Percentiles rank a stretch among this genome's conserved stretches.
Conservation (phyloP, 2,113 vertebrate genomes). For the Indicator maculatus region DNA sequence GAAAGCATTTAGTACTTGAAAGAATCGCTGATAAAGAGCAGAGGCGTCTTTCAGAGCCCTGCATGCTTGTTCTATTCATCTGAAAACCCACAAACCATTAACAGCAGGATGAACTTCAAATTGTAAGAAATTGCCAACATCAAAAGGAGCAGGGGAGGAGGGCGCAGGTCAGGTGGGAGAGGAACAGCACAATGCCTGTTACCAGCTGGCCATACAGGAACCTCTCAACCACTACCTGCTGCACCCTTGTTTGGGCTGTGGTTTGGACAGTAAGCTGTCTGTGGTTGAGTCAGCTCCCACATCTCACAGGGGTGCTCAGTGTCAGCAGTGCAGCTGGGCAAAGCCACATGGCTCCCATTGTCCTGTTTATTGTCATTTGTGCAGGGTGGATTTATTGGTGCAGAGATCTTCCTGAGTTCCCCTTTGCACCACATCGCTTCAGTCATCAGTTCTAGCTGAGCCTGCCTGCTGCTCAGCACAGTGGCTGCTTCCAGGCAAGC, state of each 20-base stretch:
- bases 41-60: conserved; percentile 53
- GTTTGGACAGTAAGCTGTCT: background rate
- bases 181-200: background rate
- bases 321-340: background rate
- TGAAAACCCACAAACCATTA: conserved; percentile 38
- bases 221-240: background rate
- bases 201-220: background rate
- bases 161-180: conserved; percentile 46
- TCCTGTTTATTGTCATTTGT: background rate
- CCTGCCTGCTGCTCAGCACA: background rate
- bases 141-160: conserved; percentile 40
- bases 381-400: background rate
- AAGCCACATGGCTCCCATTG: rapidly evolving
- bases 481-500: background rate
- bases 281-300: background rate
- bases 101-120: conserved; percentile 36
- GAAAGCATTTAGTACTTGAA: conserved; percentile 39
- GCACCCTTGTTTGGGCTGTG: background rate
- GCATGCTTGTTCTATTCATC: conserved; percentile 18
- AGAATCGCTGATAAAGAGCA: conserved; percentile 18
- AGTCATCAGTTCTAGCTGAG: background rate
- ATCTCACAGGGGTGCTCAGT: background rate
- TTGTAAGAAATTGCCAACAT: conserved; percentile 26
- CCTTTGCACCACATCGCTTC: background rate
- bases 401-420: background rate